A percentile compares a stretch with the other conserved stretches of the same genome.
These are phyloP conservation scores for Sebastes hubbsi DNA, from an alignment of 2,797 vertebrate genomes.

Conservation along the genomic window DNA sequence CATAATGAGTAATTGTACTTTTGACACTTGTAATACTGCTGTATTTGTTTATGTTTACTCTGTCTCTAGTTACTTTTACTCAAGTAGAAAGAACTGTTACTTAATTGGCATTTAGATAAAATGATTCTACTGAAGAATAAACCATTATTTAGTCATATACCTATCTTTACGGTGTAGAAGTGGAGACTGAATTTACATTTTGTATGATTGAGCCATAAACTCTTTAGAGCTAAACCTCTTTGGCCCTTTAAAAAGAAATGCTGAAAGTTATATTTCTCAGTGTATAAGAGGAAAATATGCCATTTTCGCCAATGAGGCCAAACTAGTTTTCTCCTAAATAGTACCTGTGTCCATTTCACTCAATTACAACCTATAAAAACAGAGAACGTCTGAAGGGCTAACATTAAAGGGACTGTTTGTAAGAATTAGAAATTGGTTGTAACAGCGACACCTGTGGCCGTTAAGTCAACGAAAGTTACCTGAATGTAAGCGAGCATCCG, in stretches of 20 bases:
- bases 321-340: not conserved
- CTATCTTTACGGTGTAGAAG: not conserved
- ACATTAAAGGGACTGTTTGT: too few relatives aligned
- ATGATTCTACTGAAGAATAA: not conserved
- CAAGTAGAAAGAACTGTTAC: not conserved
- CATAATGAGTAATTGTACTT: not conserved
- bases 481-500: too few relatives aligned
- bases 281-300: not conserved
- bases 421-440: too few relatives aligned
- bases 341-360: not conserved
- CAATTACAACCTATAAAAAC: too few relatives aligned
- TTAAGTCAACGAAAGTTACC: too few relatives aligned
- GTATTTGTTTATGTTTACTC: not conserved
- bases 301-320: accelerated
- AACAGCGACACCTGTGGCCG: too few relatives aligned
- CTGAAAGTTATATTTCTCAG: not conserved
- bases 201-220: not conserved
- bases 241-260: not conserved
- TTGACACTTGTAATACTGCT: not conserved
- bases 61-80: not conserved
- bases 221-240: not conserved
- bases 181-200: not conserved
- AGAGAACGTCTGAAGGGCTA: too few relatives aligned
- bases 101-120: not conserved
- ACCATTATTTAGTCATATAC: not conserved